Evolutionary conservation across 1,140 invertebrate genomes (phyloP).

Genomic region (Pseudoatta argentina): DNA sequence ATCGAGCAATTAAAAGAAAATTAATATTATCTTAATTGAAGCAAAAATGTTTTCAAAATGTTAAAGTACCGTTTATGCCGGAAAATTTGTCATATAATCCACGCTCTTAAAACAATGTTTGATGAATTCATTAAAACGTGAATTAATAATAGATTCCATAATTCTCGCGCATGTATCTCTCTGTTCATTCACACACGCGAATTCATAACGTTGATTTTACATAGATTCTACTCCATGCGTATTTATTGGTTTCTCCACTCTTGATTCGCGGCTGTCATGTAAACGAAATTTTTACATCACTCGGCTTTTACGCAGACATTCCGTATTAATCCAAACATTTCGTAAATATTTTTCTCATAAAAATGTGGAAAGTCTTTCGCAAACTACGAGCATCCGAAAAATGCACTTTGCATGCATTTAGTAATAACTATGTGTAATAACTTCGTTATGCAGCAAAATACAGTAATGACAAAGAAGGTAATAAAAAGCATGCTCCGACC

Average conservation of each 20-base stretch:
- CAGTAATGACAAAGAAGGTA: neutral
- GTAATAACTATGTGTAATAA: neutral
- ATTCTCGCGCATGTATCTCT: neutral
- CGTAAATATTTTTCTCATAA: conserved; percentile 49
- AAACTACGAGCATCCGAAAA: conserved; percentile 28
- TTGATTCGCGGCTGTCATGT: conserved; percentile 11
- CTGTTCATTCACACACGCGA: neutral
- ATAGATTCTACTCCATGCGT: neutral
- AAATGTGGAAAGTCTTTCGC: conserved; percentile 28
- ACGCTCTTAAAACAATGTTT: conserved; percentile 12
- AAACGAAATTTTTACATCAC: conserved; percentile 42
- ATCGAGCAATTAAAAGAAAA: neutral
- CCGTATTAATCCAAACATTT: conserved; percentile 31
- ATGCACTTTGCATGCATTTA: conserved; percentile 22
- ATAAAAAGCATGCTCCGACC: neutral
- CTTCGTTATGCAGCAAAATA: neutral
- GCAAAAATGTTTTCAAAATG: neutral
- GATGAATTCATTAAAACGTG: conserved; percentile 17
- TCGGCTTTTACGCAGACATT: neutral
- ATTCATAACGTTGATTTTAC: conserved; percentile 21
- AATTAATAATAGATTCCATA: conserved; percentile 12
- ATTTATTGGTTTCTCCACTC: neutral
- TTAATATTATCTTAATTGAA: conserved; percentile 7
- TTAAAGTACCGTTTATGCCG: neutral
- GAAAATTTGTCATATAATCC: neutral